Evolutionary conservation across 2,888 invertebrate species (phyloP), one percentile per base, ranked within the genome.

Genomic region (Sphaeridia pumilis): DNA sequence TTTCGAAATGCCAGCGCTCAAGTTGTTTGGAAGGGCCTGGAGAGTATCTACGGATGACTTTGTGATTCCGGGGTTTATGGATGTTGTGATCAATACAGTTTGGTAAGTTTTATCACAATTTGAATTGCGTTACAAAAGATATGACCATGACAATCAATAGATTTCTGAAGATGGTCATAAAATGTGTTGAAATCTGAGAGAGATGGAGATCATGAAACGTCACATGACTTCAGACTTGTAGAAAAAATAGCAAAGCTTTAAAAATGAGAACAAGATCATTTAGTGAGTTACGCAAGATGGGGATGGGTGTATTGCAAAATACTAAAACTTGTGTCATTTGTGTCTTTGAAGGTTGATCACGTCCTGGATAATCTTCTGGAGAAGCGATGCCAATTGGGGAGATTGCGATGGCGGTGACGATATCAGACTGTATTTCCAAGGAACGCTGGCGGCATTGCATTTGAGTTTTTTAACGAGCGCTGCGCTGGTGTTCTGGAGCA

Each of bases 31-130:
- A 67, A 79, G 90, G 69, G 83, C 87, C 73, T 92, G 90, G 90
- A 79, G 85, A 67, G 84, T 88, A 66, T 87, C 85, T 67, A 85
- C 87, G 65, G 92, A 92, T 74, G 92, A 92, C 73, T 82, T 92
- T 68, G 89, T 92, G 42, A 87, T 87, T 70, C 89, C 89, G 28
- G 86, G 84, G 17, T 20, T 60, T 44, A 26, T 57, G 17, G 60
- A 60, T 47, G 36, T 60, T n/a, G 46, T 55, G 12, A 49, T 60
- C 27, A 57, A 57, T 22, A 20, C 56, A 17, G 48, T 52, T 7
- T 60, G 60, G 60, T 57, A 51, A 17, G n/a, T 41, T 21, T 31
- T 57, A n/a, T n/a, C n/a, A n/a, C n/a, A n/a, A n/a, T n/a, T n/a
- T n/a, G n/a, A n/a, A n/a, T n/a, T n/a, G n/a, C n/a, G n/a, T n/a